A percentile compares a stretch with the other conserved stretches of the same genome.
Evolutionary conservation across 2,888 invertebrate species (phyloP).

Genomic region (Caenorhabditis japonica): DNA sequence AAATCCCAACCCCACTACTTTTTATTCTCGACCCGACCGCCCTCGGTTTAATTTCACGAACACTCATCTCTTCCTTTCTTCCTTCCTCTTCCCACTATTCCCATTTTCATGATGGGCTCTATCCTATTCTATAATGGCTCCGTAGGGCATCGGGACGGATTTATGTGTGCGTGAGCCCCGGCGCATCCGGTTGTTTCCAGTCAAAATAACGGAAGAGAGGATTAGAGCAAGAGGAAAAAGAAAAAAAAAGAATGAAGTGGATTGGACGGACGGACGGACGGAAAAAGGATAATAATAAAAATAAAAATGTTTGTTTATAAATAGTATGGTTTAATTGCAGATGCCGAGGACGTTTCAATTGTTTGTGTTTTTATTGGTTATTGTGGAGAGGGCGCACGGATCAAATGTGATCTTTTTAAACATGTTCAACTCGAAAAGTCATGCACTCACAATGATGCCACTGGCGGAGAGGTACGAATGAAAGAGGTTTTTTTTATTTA

Average conservation of each 20-base stretch:
- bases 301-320: no score
- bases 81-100: conserved; percentile 2
- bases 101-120: conserved; percentile 9
- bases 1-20: no score
- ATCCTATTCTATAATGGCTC: conserved; percentile 32
- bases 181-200: conserved; percentile 41
- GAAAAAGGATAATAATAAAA: no score
- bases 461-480: conserved; percentile 60
- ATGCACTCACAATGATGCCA: conserved; percentile 60
- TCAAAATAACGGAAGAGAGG: conserved; percentile 19
- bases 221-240: not conserved
- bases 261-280: no score
- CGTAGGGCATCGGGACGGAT: conserved; percentile 24
- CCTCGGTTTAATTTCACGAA: no score
- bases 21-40: no score
- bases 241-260: no score
- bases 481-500: no score
- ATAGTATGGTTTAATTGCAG: no score
- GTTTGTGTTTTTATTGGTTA: not conserved
- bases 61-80: conserved; percentile 25
- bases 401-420: conserved; percentile 63
- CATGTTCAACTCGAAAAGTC: conserved; percentile 64
- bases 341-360: not conserved
- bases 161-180: conserved; percentile 28
- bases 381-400: no score